Conservation (phyloP, 2,113 vertebrate genomes). For the Potamarius usumacintae region DNA sequence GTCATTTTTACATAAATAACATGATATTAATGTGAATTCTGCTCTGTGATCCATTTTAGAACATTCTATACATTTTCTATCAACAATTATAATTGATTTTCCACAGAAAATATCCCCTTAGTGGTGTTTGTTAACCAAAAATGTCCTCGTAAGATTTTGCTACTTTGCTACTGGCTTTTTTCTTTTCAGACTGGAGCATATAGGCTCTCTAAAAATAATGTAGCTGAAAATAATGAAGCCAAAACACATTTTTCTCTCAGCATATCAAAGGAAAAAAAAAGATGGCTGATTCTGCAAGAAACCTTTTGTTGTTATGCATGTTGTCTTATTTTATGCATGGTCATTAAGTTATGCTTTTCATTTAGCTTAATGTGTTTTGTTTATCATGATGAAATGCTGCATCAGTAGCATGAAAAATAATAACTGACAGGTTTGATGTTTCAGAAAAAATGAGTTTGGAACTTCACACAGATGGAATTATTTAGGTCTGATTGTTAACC, state of each 20-base stretch:
- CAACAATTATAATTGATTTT: background rate
- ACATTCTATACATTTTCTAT: background rate
- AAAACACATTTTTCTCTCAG: background rate
- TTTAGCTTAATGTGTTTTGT: background rate
- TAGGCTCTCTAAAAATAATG: background rate
- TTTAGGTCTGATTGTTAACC: background rate
- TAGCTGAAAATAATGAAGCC: background rate
- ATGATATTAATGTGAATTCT: background rate
- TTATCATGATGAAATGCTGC: background rate
- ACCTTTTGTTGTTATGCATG: background rate
- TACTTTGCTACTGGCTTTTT: background rate
- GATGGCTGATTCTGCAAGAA: background rate
- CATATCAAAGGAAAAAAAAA: background rate
- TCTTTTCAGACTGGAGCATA: background rate
- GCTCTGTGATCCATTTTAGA: background rate
- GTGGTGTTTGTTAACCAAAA: background rate
- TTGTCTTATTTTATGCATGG: slow-evolving; percentile 5
- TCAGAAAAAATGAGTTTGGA: background rate
- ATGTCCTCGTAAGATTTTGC: background rate
- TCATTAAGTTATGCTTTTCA: background rate
- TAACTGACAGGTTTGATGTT: background rate
- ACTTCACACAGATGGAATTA: background rate
- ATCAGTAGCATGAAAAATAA: background rate
- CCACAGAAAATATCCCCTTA: background rate
- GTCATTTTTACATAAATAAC: background rate